These are phyloP conservation scores for Tamias sibiricus DNA, from an alignment of 2,113 vertebrate genomes.

Conservation along the genomic window DNA sequence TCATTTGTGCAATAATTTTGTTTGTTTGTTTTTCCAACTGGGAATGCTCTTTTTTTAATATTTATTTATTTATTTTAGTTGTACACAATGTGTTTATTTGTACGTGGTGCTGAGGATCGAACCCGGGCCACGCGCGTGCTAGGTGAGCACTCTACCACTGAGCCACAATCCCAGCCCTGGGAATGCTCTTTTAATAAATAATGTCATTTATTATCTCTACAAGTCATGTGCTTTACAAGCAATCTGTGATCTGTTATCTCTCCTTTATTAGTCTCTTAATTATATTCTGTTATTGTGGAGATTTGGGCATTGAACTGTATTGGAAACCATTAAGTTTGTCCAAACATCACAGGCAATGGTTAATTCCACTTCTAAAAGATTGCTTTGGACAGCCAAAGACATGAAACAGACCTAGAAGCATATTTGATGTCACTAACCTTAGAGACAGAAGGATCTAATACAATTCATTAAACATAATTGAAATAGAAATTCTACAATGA, in stretches of 20 bases:
- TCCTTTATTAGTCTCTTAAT: slow-evolving; percentile 48
- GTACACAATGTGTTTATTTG: too few species aligned
- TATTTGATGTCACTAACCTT: slow-evolving; percentile 75
- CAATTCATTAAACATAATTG: slow-evolving; percentile 81
- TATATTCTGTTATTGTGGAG: not conserved
- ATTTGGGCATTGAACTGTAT: slow-evolving; percentile 39
- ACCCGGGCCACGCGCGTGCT: too few species aligned
- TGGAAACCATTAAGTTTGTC: slow-evolving; percentile 62
- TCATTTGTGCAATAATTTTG: not conserved
- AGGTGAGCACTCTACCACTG: too few species aligned
- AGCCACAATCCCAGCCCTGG: too few species aligned
- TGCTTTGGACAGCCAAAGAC: not conserved
- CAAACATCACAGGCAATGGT: slow-evolving; percentile 56
- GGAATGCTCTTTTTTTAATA: slow-evolving; percentile 17
- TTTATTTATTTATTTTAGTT: too few species aligned
- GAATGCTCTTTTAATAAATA: slow-evolving; percentile 36
- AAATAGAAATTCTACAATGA: slow-evolving; percentile 78
- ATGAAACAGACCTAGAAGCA: slow-evolving; percentile 59
- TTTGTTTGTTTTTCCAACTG: not conserved
- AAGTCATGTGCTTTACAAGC: slow-evolving; percentile 34
- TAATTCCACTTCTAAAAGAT: slow-evolving; percentile 71
- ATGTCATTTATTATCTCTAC: slow-evolving; percentile 10
- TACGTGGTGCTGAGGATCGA: too few species aligned
- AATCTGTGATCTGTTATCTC: not conserved
- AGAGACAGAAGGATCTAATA: slow-evolving; percentile 22